Conservation (phyloP, 2,113 vertebrate species). For the Rynchops niger region DNA sequence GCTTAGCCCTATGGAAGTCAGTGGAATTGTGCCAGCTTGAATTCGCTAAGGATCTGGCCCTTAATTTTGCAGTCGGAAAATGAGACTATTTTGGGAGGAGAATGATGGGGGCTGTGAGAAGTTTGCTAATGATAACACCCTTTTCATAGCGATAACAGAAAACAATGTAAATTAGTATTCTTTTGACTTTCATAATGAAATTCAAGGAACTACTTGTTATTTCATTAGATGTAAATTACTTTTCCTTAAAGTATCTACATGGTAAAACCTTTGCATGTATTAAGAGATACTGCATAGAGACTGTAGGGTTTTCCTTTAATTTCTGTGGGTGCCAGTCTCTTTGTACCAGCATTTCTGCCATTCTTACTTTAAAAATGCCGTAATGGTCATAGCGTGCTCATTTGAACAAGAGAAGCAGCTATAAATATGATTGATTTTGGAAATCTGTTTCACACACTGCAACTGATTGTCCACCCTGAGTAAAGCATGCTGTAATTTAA, state of each 20-base stretch:
- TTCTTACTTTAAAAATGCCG: not conserved
- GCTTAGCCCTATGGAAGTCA: not conserved
- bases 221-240: not conserved
- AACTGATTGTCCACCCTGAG: not conserved
- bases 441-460: not conserved
- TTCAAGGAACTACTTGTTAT: not conserved
- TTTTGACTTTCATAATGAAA: not conserved
- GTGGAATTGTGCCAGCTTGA: not conserved
- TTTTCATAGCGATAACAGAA: not conserved
- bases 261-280: not conserved
- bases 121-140: not conserved
- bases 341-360: not conserved
- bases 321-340: not conserved
- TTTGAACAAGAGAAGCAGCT: not conserved
- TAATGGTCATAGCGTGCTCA: accelerated
- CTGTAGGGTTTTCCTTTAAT: not conserved
- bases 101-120: not conserved
- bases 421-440: slow-evolving; percentile 27
- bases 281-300: not conserved
- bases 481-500: slow-evolving; percentile 14
- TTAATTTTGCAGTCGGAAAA: not conserved
- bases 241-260: not conserved
- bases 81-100: not conserved
- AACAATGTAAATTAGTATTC: not conserved
- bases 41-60: not conserved